Base-by-base conservation (phyloP, 2,888 invertebrate species). In the Synanthedon formicaeformis region DNA sequence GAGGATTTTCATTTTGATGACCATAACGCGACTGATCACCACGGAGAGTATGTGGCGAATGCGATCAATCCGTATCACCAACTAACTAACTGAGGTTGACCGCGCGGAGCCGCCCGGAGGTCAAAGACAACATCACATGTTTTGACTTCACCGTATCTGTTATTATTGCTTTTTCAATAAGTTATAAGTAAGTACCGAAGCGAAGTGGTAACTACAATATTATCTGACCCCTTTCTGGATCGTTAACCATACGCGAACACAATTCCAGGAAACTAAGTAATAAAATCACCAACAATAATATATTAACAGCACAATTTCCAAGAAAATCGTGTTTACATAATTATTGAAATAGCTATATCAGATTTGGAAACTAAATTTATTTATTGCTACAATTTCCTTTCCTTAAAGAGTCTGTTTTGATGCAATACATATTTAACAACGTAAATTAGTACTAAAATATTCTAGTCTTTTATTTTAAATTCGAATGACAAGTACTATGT, bases 41-140 rank as follows among this genome's bases (percentile, higher is more conserved):
- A 71, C 80, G 60, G 58, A 62, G 74, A 54, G 67, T 71, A 57
- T 71, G 72, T 73, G 75, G 71, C 74, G 81, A 84, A 78, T 85
- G 84, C 74, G 65, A 56, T 27, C 13, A 40, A 50, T 45, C 27
- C 12, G 34, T 34, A 40, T n/a, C 51, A 18, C 34, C 16, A 51
- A 40, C 34, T 51, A 23, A 45, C 41, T 11, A 41, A 12, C 45
- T 13, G 5, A 57, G 58, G 59, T 12, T 62, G 58, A 58, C 63
- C 58, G 62, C 60, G 60, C 51, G 57, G 55, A 54, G 53, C 54
- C 51, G 48, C 57, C 13, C 45, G 57, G 63, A 71, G 76, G 74
- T 76, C 77, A 79, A 73, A 76, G 75, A 66, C 66, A 65, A 60
- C 69, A 67, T 66, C 62, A 45, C 45, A 45, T 45, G 45, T 45